phyloP scores from a whole-genome alignment of 2,888 invertebrate species.

The Hirtodrosophila duncani region DNA sequence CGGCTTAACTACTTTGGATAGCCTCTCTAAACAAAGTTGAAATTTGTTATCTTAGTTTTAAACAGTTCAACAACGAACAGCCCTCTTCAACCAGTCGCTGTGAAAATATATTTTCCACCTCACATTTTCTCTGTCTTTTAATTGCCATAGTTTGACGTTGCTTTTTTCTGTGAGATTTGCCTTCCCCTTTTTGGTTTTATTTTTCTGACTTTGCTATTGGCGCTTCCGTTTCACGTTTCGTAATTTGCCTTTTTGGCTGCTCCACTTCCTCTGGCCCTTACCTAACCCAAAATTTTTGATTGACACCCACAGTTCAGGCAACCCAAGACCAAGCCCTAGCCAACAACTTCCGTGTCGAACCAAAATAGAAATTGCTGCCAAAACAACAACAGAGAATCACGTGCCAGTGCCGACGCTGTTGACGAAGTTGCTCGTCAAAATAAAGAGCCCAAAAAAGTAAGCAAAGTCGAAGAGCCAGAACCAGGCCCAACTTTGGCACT shows the following conservation, averaged over 20 bases:
- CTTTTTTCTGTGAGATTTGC: too few relatives aligned
- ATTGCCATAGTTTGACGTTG: too few relatives aligned
- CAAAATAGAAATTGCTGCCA: slow-evolving; percentile 45
- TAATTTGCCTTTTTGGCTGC: slow-evolving; percentile 25
- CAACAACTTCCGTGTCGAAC: slow-evolving; percentile 41
- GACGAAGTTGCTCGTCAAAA: slow-evolving; percentile 50
- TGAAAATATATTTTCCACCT: too few relatives aligned
- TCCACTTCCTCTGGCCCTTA: slow-evolving; percentile 23
- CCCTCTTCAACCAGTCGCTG: too few relatives aligned
- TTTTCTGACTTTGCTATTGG: background rate
- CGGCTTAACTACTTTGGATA: too few relatives aligned
- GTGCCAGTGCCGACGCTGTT: slow-evolving; percentile 32
- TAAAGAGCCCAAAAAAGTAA: slow-evolving; percentile 21
- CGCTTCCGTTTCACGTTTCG: slow-evolving; percentile 27
- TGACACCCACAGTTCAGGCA: slow-evolving; percentile 22
- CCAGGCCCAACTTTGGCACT: too few relatives aligned
- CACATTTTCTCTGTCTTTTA: too few relatives aligned
- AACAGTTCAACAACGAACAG: too few relatives aligned
- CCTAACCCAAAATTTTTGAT: slow-evolving; percentile 7
- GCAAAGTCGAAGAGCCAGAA: slow-evolving; percentile 2
- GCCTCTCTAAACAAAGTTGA: too few relatives aligned
- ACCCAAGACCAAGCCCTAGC: background rate
- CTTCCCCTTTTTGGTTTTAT: slow-evolving; percentile 7
- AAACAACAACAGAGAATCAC: slow-evolving; percentile 16
- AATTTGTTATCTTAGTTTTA: too few relatives aligned